Base-by-base conservation (phyloP, 2,888 invertebrate genomes). In the Pterostichus niger region DNA sequence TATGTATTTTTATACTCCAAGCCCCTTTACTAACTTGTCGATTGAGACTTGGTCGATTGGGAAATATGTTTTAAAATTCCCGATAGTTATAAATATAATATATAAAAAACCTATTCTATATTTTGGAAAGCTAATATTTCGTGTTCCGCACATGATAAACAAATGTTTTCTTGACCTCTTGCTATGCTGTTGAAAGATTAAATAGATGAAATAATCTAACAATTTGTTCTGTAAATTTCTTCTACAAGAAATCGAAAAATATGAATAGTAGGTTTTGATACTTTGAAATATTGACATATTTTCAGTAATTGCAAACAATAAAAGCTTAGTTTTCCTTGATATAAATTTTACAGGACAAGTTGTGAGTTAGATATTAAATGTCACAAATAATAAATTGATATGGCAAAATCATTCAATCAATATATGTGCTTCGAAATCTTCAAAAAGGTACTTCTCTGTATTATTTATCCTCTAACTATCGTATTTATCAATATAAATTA, bases 1-100 rank as follows among this genome's bases (percentile, higher is more conserved):
- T 64, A 61, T 68, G 80, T 80, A 81, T 81, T 81, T 81, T 81
- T 81, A 81, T 81, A 81, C 81, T 81, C 68, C 68, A 56, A 17
- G 31, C 68, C 68, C 44, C 44, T 40, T 76, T 79, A 75, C 44
- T 78, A 40, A 40, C 40, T 40, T 9, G 40, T 40, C 40, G 40
- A 40, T 40, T 40, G 40, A 40, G 40, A 40, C 6, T 40, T 40
- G 40, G 40, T 40, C 40, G 40, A 40, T 40, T 40, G 40, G 40
- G 40, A 40, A 40, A 9, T 52, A 49, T 49, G 73, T 75, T 75
- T 75, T 75, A 75, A 75, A 75, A 52, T 33, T 75, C 52, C 75
- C 52, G 17, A 52, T 75, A 75, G 75, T 75, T 75, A 75, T 52
- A n/a, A 44, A 73, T 40, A 46, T 73, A 46, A 49, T 17, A 49